These are phyloP conservation scores for Cariama cristata DNA, from an alignment of 2,113 vertebrate species.

Conservation along the genomic window DNA sequence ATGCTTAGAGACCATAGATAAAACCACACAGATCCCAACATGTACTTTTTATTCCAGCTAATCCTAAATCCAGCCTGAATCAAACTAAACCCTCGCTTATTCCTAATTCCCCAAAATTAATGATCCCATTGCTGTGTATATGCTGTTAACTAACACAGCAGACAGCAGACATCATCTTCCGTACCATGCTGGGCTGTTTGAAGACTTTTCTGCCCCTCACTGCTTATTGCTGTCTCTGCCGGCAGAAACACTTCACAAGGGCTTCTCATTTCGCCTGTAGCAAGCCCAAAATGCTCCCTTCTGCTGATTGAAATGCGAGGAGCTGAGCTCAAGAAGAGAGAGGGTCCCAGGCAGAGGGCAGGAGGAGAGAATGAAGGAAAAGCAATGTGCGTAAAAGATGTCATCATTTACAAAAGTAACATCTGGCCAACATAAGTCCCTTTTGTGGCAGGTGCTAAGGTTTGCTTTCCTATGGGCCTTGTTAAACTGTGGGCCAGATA, in stretches of 20 bases:
- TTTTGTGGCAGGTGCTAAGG: neutral
- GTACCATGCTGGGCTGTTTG: neutral
- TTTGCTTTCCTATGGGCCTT: neutral
- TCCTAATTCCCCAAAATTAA: neutral
- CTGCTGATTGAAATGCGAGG: neutral
- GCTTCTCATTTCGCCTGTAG: neutral
- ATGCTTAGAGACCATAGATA: neutral
- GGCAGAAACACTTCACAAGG: neutral
- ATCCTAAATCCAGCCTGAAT: neutral
- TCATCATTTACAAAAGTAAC: neutral
- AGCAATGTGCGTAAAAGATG: neutral
- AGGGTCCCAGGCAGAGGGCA: neutral
- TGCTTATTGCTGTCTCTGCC: neutral
- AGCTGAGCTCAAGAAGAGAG: neutral
- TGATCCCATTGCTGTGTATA: neutral
- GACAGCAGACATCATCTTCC: neutral
- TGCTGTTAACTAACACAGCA: neutral
- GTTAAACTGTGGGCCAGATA: neutral
- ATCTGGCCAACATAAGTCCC: neutral
- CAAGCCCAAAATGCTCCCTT: neutral
- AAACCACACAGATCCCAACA: neutral
- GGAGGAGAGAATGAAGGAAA: neutral
- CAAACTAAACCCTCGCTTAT: neutral
- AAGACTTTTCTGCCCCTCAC: neutral
- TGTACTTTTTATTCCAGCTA: neutral